Percentiles rank a stretch among this genome's conserved stretches.
Evolutionary conservation across 37 sponge, comb jelly and placozoan species (phyloP).

Genomic region (Halisarca cf. caerulea): DNA sequence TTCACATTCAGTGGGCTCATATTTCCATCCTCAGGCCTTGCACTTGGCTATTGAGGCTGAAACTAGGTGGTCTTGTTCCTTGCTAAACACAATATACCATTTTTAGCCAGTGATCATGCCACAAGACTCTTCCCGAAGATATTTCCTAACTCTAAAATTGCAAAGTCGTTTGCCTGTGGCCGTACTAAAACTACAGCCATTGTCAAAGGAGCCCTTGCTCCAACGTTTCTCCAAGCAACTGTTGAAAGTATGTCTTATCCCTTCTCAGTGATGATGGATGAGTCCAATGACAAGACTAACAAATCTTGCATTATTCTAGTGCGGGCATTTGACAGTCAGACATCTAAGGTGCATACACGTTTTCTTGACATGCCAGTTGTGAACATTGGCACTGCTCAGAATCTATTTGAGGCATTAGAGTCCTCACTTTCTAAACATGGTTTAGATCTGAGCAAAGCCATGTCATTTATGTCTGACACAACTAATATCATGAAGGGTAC

Average conservation of each 20-base stretch:
- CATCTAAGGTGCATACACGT: too few relatives aligned
- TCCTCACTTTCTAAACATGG: too few relatives aligned
- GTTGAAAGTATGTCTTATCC: conserved; percentile 14
- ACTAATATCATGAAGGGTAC: conserved; percentile 46
- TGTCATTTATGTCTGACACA: conserved; percentile 32
- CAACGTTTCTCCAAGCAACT: not conserved
- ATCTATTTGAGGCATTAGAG: too few relatives aligned
- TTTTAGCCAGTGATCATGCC: conserved; percentile 52
- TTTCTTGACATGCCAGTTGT: too few relatives aligned
- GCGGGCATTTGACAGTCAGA: too few relatives aligned
- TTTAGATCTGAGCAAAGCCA: not conserved
- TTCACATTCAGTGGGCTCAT: not conserved
- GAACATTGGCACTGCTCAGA: too few relatives aligned
- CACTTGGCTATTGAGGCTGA: too few relatives aligned
- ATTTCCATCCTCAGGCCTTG: too few relatives aligned
- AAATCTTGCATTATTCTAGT: too few relatives aligned
- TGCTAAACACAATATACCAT: conserved; percentile 33
- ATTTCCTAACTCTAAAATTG: conserved; percentile 49
- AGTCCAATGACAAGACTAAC: conserved; percentile 53
- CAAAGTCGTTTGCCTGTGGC: conserved; percentile 42
- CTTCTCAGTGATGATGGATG: conserved; percentile 35
- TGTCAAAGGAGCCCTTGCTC: conserved; percentile 40
- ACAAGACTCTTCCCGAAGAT: conserved; percentile 40
- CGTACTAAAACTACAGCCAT: conserved; percentile 55
- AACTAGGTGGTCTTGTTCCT: conserved; percentile 26